These are phyloP conservation scores for Haemorhous mexicanus DNA, from an alignment of 2,113 vertebrate species.

Conservation along the genomic window DNA sequence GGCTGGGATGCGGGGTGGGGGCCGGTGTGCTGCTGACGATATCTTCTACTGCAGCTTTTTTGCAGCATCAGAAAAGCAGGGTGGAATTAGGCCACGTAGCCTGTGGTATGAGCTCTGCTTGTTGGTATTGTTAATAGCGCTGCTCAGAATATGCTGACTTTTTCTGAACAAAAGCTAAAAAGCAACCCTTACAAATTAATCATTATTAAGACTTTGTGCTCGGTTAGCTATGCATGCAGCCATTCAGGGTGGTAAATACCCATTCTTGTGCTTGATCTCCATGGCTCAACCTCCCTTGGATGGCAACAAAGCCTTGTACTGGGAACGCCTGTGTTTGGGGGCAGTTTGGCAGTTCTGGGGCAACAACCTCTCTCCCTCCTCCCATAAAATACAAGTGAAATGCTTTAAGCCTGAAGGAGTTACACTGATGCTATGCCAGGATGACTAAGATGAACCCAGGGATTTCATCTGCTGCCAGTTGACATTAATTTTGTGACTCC, in stretches of 20 bases:
- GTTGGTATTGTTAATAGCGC: slow-evolving; percentile 16
- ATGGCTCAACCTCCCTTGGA: not conserved
- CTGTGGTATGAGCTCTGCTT: slow-evolving; percentile 20
- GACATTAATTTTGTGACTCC: not conserved
- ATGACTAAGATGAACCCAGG: not conserved
- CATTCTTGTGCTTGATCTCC: not conserved
- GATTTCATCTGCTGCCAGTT: not conserved
- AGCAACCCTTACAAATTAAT: slow-evolving; percentile 17
- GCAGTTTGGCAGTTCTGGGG: not conserved
- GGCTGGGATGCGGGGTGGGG: not conserved
- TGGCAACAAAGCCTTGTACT: not conserved
- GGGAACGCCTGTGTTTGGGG: not conserved
- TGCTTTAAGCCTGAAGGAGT: not conserved
- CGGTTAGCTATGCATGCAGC: not conserved
- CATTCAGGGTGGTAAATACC: not conserved
- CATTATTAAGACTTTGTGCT: not conserved
- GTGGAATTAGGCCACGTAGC: slow-evolving; percentile 31
- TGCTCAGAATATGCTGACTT: slow-evolving; percentile 25
- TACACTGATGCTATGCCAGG: not conserved
- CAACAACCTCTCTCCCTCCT: not conserved
- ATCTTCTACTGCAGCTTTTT: not conserved
- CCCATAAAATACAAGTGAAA: not conserved
- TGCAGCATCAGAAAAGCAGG: slow-evolving; percentile 27
- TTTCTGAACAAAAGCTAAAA: slow-evolving; percentile 27
- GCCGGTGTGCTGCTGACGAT: not conserved